These are phyloP conservation scores for Bucco capensis DNA, from an alignment of 2,113 vertebrate genomes.

Conservation along the genomic window DNA sequence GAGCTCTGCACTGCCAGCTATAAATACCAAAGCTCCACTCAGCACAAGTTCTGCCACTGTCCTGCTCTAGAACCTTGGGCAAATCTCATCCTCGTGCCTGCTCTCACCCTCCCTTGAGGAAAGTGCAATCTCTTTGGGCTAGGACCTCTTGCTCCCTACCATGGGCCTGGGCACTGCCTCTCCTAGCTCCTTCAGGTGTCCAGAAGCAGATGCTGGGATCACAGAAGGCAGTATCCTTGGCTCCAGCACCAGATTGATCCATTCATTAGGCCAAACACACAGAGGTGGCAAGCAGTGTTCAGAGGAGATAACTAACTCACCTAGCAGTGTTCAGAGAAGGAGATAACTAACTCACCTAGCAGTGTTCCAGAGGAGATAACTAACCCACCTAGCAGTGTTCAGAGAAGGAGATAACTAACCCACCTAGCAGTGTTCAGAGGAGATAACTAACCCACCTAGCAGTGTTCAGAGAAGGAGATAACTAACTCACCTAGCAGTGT, in stretches of 20 bases:
- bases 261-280: background rate
- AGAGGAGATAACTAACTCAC: too few species aligned
- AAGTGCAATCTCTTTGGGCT: too few species aligned
- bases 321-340: too few species aligned
- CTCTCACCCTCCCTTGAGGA: background rate
- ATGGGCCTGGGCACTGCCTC: background rate
- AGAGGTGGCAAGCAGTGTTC: background rate
- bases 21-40: slow-evolving; percentile 32
- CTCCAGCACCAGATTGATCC: background rate
- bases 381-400: too few species aligned
- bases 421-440: too few species aligned
- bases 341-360: too few species aligned
- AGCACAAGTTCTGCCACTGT: background rate
- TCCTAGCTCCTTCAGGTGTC: background rate
- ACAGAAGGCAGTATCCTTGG: background rate
- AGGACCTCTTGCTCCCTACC: too few species aligned
- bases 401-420: too few species aligned
- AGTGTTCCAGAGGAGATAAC: too few species aligned
- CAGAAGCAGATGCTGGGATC: rapidly evolving
- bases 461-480: too few species aligned
- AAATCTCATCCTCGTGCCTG: background rate
- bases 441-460: too few species aligned
- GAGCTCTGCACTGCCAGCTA: slow-evolving; percentile 21
- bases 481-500: too few species aligned
- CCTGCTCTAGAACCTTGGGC: slow-evolving; percentile 15